Conservation (phyloP, 2,888 invertebrate genomes). For the Euspilapteryx auroguttella region DNA sequence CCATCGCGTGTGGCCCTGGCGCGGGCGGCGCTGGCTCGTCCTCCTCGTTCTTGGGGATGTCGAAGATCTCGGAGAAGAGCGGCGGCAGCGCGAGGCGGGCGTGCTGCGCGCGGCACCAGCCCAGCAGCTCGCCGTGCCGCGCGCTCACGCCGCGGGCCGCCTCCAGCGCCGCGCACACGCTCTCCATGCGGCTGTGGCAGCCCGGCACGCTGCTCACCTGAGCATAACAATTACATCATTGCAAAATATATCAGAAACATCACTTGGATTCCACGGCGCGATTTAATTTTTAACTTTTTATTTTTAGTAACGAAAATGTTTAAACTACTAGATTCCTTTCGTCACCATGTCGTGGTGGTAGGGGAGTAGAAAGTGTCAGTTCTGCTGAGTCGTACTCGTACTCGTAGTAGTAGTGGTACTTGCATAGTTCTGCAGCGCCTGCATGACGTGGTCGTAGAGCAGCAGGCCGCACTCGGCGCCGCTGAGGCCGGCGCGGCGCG, state of each 20-base stretch:
- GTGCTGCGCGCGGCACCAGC: conserved; percentile 93
- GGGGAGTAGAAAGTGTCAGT: too few relatives aligned
- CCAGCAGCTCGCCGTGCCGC: conserved; percentile 81
- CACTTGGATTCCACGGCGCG: too few relatives aligned
- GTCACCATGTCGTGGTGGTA: too few relatives aligned
- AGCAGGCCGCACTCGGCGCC: conserved; percentile 64
- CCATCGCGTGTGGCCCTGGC: conserved; percentile 5
- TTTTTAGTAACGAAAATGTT: too few relatives aligned
- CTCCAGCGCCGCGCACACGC: conserved; percentile 31
- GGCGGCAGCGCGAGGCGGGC: conserved; percentile 83
- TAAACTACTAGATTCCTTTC: too few relatives aligned
- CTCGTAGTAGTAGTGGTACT: too few relatives aligned
- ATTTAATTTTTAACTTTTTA: too few relatives aligned
- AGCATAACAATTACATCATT: neutral
- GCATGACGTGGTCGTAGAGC: conserved; percentile 71
- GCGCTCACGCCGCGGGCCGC: conserved; percentile 80
- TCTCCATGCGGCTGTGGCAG: conserved; percentile 20
- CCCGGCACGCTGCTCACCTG: conserved; percentile 11
- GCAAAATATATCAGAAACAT: too few relatives aligned
- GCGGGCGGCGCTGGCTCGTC: conserved; percentile 4
- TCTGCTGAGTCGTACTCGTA: too few relatives aligned
- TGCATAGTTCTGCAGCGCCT: conserved; percentile 72
- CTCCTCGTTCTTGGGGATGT: conserved; percentile 73
- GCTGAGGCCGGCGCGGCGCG: conserved; percentile 78
- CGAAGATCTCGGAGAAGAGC: conserved; percentile 94